phyloP scores from a whole-genome alignment of 2,797 vertebrate species.

The Sebastes kiyomatsui region DNA sequence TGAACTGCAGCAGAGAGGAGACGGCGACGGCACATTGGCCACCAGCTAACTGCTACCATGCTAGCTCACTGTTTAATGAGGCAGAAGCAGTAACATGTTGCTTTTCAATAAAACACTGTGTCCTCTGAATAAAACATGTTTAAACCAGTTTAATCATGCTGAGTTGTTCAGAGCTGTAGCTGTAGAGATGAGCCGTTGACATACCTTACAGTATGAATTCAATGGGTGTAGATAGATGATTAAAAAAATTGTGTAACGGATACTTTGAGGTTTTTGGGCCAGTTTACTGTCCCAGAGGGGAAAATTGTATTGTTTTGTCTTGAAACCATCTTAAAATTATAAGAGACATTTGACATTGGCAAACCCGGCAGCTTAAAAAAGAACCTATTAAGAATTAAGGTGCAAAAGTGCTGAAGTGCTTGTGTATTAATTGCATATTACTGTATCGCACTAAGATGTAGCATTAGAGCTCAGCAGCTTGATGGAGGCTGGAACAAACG shows the following conservation, averaged over 20 bases:
- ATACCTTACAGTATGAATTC: neutral
- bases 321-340: neutral
- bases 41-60: neutral
- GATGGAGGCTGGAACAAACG: neutral
- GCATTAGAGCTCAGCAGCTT: neutral
- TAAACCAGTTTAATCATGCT: neutral
- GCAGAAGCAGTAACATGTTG: neutral
- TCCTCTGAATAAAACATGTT: neutral
- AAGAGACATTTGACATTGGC: neutral
- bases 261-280: neutral
- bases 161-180: neutral
- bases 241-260: neutral
- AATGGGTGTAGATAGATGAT: neutral
- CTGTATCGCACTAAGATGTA: neutral
- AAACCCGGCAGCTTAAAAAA: neutral
- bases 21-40: neutral
- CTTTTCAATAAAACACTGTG: neutral
- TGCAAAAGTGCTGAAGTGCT: neutral
- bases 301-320: neutral
- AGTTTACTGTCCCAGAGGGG: fast-evolving
- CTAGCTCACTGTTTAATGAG: neutral
- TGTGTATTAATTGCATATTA: neutral
- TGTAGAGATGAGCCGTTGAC: neutral
- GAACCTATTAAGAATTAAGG: neutral
- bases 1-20: neutral